Evolutionary conservation across 2,888 invertebrate species (phyloP).

Genomic region (Ormyrus pomaceus): DNA sequence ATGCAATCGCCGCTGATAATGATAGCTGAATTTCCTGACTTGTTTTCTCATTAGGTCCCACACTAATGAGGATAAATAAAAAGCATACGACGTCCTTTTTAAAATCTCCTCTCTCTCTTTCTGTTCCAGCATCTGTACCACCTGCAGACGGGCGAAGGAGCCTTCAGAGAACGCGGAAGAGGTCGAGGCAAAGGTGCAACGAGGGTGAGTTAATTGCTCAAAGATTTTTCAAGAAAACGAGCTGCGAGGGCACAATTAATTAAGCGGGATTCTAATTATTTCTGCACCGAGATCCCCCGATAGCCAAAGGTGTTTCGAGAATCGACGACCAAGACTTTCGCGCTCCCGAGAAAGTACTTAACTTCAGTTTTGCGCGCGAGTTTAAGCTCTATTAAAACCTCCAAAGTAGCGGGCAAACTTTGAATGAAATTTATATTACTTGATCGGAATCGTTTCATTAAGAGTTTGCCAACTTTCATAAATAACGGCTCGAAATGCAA

Average conservation of each 20-base stretch:
- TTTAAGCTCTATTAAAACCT: constrained; percentile 29
- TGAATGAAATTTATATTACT: constrained; percentile 21
- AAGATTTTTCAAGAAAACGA: neutral
- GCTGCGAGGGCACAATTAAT: constrained; percentile 10
- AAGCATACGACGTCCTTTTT: constrained; percentile 23
- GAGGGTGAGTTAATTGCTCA: constrained; percentile 68
- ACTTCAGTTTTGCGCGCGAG: constrained; percentile 14
- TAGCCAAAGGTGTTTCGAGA: constrained; percentile 13
- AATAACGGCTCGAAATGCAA: neutral
- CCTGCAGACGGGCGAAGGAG: constrained; percentile 73
- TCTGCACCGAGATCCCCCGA: neutral
- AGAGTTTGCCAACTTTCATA: constrained; percentile 2
- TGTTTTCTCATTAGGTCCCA: constrained; percentile 45
- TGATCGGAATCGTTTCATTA: constrained; percentile 2
- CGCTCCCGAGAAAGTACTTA: constrained; percentile 10
- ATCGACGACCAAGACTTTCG: constrained; percentile 22
- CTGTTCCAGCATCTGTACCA: constrained; percentile 74
- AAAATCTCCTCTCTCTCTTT: neutral
- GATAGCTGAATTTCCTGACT: constrained; percentile 55
- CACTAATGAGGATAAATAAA: constrained; percentile 32
- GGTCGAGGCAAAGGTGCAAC: constrained; percentile 74
- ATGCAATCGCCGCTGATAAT: constrained; percentile 64
- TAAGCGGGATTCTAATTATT: constrained; percentile 27
- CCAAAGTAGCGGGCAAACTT: neutral
- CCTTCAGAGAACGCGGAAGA: constrained; percentile 72